phyloP scores from a whole-genome alignment of 2,797 vertebrate genomes.

The Gambusia yucatana region DNA sequence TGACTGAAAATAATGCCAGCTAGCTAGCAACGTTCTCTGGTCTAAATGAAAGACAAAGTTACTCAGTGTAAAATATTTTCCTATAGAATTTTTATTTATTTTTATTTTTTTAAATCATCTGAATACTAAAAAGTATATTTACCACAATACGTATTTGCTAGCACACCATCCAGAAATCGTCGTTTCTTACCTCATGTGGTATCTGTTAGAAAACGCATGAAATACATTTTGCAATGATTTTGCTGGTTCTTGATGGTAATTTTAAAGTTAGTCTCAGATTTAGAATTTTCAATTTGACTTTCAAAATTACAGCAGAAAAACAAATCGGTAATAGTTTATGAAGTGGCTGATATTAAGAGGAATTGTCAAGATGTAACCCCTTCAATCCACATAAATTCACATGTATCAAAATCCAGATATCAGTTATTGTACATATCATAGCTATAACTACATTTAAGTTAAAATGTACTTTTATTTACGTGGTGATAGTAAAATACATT shows the following conservation, averaged over 20 bases:
- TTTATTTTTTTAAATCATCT: not conserved
- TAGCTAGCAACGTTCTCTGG: not conserved
- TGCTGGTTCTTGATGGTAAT: not conserved
- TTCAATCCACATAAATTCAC: no score
- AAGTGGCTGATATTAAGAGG: not conserved
- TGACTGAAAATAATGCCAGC: not conserved
- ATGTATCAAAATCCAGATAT: no score
- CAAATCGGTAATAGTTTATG: not conserved
- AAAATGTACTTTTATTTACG: not conserved
- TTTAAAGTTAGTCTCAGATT: not conserved
- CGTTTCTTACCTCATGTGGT: not conserved
- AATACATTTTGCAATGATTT: not conserved
- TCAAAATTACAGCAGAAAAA: not conserved
- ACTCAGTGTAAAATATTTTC: not conserved
- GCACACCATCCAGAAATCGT: not conserved
- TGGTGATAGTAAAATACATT: not conserved
- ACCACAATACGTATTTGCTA: not conserved
- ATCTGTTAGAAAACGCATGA: not conserved
- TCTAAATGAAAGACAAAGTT: not conserved
- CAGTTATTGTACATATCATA: not conserved
- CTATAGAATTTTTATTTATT: no score
- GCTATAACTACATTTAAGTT: not conserved
- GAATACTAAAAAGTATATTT: not conserved
- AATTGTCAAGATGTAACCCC: not conserved
- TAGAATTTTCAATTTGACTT: not conserved